Conservation (phyloP, 1,140 invertebrate species). For the Drosophila nannoptera region DNA sequence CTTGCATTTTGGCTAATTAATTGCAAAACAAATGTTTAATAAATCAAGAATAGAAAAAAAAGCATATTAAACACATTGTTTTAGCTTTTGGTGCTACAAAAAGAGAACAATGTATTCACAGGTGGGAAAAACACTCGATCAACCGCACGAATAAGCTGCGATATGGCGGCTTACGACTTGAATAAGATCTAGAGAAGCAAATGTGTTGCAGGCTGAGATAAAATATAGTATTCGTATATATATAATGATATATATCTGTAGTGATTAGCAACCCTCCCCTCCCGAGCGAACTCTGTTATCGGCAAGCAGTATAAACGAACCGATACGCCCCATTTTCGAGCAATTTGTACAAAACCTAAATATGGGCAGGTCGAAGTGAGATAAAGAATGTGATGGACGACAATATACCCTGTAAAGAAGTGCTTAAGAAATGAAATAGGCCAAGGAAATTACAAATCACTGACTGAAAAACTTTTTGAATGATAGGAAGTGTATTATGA, state of each 20-base stretch:
- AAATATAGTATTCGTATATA: no score
- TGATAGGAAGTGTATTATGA: neutral
- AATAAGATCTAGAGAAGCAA: no score
- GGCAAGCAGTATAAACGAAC: slow-evolving; percentile 7
- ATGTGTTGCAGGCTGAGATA: no score
- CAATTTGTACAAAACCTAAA: slow-evolving; percentile 1
- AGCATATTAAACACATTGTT: neutral
- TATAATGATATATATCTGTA: no score
- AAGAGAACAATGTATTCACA: no score
- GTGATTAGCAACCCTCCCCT: neutral
- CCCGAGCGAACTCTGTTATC: neutral
- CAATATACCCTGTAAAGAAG: neutral
- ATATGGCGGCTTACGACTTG: no score
- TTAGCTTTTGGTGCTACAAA: no score
- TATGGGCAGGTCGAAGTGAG: neutral
- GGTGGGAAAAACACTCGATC: no score
- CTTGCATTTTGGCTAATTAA: slow-evolving; percentile 36
- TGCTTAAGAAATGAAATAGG: neutral
- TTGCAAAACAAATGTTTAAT: slow-evolving; percentile 17
- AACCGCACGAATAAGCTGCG: no score
- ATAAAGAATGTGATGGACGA: neutral
- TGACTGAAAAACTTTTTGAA: neutral
- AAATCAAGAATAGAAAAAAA: neutral
- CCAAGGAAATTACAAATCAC: neutral
- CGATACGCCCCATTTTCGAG: slow-evolving; percentile 30